Base-by-base conservation (phyloP, 2,797 vertebrate species). In the Borostomias antarcticus region DNA sequence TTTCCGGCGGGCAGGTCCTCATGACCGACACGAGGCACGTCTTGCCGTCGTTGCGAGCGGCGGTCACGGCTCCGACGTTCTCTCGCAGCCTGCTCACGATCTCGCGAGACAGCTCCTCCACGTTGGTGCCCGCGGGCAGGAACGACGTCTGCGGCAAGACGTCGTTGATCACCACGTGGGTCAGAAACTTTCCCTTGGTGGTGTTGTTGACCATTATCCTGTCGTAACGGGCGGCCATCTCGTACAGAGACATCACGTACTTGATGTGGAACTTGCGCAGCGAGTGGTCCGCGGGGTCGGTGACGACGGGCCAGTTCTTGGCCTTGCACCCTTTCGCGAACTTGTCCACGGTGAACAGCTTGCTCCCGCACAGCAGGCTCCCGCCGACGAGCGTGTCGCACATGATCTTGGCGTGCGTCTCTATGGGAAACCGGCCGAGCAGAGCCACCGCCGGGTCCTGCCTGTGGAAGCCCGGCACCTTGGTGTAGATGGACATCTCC, bases 101-200 rank as follows among this genome's bases (percentile, higher is more conserved):
- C 45, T 48, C 13, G 45, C 17, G 15, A 48, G 45, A 48, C 45
- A 48, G 45, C 4, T 48, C 13, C 4, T 48, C 17, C 11, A 48
- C 11, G 45, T n/a, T 19, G 13, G 17, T 6, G 45, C 17, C 45
- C 13, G 45, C 17, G 17, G 45, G 45, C 17, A 48, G 13, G 45
- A 48, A 48, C 17, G 11, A 15, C 45, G 11, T 48, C 17, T 48
- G 45, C 17, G 45, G 32, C 32, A 33, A 4, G 32, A 33, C 4
- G 32, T 33, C 9, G 50, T 51, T 51, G 21, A 51, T 23, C 50
- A 51, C 50, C 3, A 21, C n/a, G 21, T 51, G 50, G 50, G 50
- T 51, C 50, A 51, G 50, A 23, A 51, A 51, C 50, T 51, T 51
- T 23, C 9, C 13, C 43, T n/a, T n/a, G n/a, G n/a, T n/a, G n/a